Conservation (phyloP, 2,797 vertebrate genomes). For the Manis javanica region DNA sequence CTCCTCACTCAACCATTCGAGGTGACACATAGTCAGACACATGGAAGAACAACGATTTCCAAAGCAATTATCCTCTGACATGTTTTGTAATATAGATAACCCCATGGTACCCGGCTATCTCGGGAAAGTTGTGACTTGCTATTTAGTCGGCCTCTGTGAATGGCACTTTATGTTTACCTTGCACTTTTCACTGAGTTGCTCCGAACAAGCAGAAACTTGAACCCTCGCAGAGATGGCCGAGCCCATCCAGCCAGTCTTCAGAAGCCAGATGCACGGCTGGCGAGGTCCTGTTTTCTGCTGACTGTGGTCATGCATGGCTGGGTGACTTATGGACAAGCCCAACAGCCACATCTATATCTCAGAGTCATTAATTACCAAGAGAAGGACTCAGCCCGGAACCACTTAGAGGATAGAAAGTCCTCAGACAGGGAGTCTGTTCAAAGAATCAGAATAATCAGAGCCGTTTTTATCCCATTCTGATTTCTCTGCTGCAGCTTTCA, state of each 20-base stretch:
- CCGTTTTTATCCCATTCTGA: neutral
- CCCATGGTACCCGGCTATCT: neutral
- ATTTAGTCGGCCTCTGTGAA: neutral
- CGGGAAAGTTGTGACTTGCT: accelerated
- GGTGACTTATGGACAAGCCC: conserved; percentile 33
- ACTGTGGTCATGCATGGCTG: conserved; percentile 14
- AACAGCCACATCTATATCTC: conserved; percentile 16
- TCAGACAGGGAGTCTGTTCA: neutral
- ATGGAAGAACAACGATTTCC: neutral
- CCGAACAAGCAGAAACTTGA: neutral
- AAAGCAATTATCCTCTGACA: neutral
- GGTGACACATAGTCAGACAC: conserved; percentile 43
- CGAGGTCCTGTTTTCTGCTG: conserved; percentile 53
- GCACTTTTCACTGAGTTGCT: conserved; percentile 15
- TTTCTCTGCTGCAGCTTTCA: neutral
- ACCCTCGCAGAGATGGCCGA: neutral
- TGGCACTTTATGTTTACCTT: neutral
- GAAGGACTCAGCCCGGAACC: neutral
- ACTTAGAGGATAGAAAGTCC: neutral
- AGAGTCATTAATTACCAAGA: conserved; percentile 18
- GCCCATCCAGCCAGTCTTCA: neutral
- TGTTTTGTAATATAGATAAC: conserved; percentile 45
- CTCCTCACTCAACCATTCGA: neutral
- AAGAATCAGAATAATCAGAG: neutral
- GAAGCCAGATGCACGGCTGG: neutral